These are phyloP conservation scores for Mormyrus lacerda DNA, from an alignment of 2,113 vertebrate species.

Conservation along the genomic window DNA sequence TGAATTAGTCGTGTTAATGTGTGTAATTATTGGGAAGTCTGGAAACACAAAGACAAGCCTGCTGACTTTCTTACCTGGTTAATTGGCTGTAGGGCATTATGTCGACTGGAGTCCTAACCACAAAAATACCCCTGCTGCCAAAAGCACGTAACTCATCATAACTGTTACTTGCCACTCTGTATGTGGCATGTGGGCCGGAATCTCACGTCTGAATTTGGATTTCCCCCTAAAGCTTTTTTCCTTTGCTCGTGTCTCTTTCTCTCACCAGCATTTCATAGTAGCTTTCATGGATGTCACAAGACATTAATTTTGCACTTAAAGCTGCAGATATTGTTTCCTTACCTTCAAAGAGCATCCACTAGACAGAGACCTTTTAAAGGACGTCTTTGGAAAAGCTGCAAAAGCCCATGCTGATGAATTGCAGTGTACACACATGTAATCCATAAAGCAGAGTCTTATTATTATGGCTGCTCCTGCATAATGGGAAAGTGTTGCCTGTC, in stretches of 20 bases:
- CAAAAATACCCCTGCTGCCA: background rate
- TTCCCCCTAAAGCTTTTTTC: background rate
- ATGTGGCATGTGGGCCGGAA: background rate
- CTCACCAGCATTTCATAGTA: background rate
- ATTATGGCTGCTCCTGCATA: background rate
- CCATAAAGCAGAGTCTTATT: background rate
- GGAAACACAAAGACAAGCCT: background rate
- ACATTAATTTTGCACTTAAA: background rate
- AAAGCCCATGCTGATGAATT: background rate
- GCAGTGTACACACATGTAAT: background rate
- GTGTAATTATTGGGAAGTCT: background rate
- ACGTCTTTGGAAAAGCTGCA: background rate
- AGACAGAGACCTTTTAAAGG: background rate
- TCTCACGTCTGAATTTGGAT: background rate
- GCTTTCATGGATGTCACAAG: background rate
- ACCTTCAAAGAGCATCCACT: background rate
- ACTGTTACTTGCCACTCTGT: background rate
- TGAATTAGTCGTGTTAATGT: background rate
- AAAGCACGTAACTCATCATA: background rate
- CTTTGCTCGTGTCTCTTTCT: background rate
- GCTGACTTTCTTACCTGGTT: background rate
- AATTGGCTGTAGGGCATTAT: background rate
- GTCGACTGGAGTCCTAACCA: background rate
- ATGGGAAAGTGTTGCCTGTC: background rate
- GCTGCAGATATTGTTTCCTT: background rate